phyloP scores from a whole-genome alignment of 1,140 invertebrate genomes.

The Diachasma alloeum region DNA sequence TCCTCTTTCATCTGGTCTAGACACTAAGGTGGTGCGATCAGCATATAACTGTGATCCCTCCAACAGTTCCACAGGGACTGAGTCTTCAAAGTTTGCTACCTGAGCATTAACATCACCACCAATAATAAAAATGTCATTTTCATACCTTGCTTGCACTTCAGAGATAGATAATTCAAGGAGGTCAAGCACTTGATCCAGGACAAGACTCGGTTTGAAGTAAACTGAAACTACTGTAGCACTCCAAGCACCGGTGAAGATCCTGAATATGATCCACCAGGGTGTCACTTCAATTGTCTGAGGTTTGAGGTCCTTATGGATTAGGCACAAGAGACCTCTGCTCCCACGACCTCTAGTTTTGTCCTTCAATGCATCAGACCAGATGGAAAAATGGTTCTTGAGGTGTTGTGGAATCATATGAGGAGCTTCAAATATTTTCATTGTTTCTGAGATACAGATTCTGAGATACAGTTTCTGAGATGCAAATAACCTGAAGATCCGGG shows the following conservation, averaged over 20 bases:
- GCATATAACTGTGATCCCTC: background rate
- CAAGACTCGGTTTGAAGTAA: background rate
- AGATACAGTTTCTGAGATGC: background rate
- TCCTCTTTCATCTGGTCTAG: no score
- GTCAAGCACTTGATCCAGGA: background rate
- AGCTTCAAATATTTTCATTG: background rate
- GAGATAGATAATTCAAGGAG: background rate
- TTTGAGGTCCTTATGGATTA: background rate
- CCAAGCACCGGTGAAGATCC: background rate
- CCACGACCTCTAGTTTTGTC: background rate
- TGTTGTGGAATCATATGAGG: background rate
- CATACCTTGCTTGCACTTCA: background rate
- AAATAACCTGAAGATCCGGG: background rate
- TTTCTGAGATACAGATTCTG: no score
- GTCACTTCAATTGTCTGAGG: background rate
- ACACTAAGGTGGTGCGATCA: no score
- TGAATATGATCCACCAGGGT: background rate
- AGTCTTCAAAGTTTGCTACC: background rate
- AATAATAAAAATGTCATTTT: background rate
- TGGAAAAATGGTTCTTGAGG: background rate
- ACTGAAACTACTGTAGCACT: background rate
- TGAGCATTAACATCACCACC: background rate
- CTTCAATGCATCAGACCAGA: background rate
- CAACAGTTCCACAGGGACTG: background rate
- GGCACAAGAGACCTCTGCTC: background rate